Conservation (phyloP, 2,888 invertebrate species). For the Melanchra persicariae region DNA sequence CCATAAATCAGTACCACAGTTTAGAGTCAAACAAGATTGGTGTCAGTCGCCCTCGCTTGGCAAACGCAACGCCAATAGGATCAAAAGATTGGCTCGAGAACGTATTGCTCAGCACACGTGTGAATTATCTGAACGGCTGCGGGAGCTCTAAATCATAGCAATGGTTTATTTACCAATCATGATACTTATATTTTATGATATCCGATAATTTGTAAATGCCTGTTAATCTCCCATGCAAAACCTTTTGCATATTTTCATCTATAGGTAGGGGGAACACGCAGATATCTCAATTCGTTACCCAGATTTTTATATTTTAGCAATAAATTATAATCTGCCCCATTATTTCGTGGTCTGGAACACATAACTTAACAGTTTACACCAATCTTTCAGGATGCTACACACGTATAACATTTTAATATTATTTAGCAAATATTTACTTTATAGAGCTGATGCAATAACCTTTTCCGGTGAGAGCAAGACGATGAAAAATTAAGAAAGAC, state of each 20-base stretch:
- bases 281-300: slow-evolving; percentile 12
- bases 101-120: slow-evolving; percentile 71
- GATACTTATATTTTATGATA: slow-evolving; percentile 72
- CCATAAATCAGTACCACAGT: slow-evolving; percentile 69
- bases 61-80: slow-evolving; percentile 69
- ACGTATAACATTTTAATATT: slow-evolving; percentile 43
- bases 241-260: slow-evolving; percentile 30
- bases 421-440: slow-evolving; percentile 52
- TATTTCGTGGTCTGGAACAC: slow-evolving; percentile 49
- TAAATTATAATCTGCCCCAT: slow-evolving; percentile 51
- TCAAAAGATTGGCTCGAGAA: slow-evolving; percentile 75
- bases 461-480: slow-evolving; percentile 8
- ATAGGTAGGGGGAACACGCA: slow-evolving; percentile 13
- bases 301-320: slow-evolving; percentile 22
- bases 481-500: background rate
- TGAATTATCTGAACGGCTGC: slow-evolving; percentile 67
- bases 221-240: slow-evolving; percentile 53
- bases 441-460: background rate
- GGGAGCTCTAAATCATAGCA: slow-evolving; percentile 73
- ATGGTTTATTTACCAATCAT: slow-evolving; percentile 75
- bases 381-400: slow-evolving; percentile 56
- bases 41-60: slow-evolving; percentile 57
- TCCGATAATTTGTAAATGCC: slow-evolving; percentile 68
- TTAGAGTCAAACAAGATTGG: slow-evolving; percentile 61
- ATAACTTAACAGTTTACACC: slow-evolving; percentile 59